Conservation (phyloP, 2,888 invertebrate species). For the Agrochola lychnidis region DNA sequence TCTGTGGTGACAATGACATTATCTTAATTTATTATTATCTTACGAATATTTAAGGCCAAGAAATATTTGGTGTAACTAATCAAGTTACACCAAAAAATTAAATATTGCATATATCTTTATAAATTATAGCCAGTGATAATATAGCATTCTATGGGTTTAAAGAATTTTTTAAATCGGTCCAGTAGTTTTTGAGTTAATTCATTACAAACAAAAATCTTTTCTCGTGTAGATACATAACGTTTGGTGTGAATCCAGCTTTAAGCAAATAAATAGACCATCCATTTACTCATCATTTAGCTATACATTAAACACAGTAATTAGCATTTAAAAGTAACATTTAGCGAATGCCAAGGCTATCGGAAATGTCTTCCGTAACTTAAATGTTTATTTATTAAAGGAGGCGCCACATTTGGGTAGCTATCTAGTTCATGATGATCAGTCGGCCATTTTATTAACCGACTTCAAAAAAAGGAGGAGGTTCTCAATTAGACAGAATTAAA, state of each 20-base stretch:
- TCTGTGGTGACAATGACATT: constrained; percentile 6
- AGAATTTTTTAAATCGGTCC: too few relatives aligned
- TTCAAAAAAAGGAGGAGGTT: too few relatives aligned
- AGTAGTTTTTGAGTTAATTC: too few relatives aligned
- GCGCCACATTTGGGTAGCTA: constrained; percentile 38
- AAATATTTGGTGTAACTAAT: not conserved
- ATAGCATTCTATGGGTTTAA: too few relatives aligned
- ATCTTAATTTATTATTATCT: not conserved
- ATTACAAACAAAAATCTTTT: too few relatives aligned
- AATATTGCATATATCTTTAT: too few relatives aligned
- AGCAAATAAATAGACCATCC: not conserved
- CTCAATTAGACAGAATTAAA: too few relatives aligned
- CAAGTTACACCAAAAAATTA: not conserved
- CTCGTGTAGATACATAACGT: too few relatives aligned
- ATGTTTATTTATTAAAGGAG: constrained; percentile 27
- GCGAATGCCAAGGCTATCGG: constrained; percentile 59
- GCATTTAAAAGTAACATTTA: constrained; percentile 57
- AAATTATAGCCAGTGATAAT: too few relatives aligned
- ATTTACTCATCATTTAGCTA: constrained; percentile 13
- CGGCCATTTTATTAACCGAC: constrained; percentile 32
- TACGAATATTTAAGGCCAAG: not conserved
- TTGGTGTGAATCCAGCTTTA: not conserved
- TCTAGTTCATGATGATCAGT: constrained; percentile 41
- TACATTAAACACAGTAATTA: constrained; percentile 50
- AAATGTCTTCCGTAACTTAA: constrained; percentile 48